Percentiles rank a stretch among this genome's conserved stretches.
phyloP scores from a whole-genome alignment of 1,140 invertebrate genomes.

The Drosophila dunni region DNA sequence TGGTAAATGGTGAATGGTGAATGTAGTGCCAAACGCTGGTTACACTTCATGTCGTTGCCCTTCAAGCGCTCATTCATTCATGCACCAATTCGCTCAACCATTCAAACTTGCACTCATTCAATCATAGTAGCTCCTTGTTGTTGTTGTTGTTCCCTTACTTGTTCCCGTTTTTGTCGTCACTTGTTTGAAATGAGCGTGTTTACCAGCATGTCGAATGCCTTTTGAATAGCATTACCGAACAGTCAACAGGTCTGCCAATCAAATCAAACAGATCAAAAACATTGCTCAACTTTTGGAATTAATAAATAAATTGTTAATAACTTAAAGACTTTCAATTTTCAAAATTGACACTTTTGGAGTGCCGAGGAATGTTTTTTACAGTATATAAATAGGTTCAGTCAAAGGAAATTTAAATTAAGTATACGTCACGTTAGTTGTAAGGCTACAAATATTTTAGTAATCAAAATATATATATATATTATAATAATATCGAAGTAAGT shows the following conservation, averaged over 20 bases:
- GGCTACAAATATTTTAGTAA: too few relatives aligned
- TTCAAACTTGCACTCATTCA: constrained; percentile 67
- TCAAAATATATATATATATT: too few relatives aligned
- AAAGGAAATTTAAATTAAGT: too few relatives aligned
- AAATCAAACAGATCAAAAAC: too few relatives aligned
- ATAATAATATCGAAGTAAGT: too few relatives aligned
- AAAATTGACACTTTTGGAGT: too few relatives aligned
- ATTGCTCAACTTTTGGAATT: too few relatives aligned
- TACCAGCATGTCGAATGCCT: constrained; percentile 14
- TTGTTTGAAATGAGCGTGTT: constrained; percentile 25
- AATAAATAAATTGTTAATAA: too few relatives aligned
- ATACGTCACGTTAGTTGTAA: too few relatives aligned
- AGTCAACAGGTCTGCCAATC: neutral
- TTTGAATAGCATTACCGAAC: constrained; percentile 4
- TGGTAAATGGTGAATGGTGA: neutral
- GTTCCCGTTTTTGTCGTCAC: constrained; percentile 12
- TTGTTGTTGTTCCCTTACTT: constrained; percentile 14
- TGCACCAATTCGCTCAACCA: constrained; percentile 67
- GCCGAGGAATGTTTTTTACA: too few relatives aligned
- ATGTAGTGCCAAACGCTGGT: constrained; percentile 20
- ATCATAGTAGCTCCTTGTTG: constrained; percentile 42
- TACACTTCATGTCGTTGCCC: constrained; percentile 58
- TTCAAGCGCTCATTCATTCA: constrained; percentile 58
- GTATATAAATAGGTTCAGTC: too few relatives aligned
- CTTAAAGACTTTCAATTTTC: too few relatives aligned